phyloP scores from a whole-genome alignment of 35 echinoderm and acorn worm species.

The Ophiothrix spiculata region DNA sequence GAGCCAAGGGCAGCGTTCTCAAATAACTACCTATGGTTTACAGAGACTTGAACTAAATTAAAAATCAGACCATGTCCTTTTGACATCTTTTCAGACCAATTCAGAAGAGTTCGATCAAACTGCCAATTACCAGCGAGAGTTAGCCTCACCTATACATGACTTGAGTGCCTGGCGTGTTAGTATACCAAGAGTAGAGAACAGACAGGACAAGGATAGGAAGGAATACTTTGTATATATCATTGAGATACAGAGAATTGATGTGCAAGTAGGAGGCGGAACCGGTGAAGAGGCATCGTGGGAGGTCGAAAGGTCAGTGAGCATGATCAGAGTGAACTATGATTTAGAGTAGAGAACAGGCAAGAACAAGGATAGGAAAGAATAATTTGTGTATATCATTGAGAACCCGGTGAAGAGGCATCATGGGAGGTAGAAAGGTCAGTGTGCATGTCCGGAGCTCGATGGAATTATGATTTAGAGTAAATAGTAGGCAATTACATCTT shows the following conservation, averaged over 20 bases:
- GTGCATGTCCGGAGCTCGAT: no score
- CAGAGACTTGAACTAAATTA: no score
- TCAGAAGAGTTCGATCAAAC: conserved; percentile 38
- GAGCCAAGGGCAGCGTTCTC: no score
- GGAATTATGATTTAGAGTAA: no score
- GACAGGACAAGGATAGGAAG: conserved; percentile 57
- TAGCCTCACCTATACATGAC: conserved; percentile 78
- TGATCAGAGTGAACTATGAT: no score
- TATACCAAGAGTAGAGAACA: conserved; percentile 60
- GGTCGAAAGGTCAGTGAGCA: conserved; percentile 83
- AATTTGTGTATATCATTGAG: conserved; percentile 73
- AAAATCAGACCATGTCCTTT: no score
- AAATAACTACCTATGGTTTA: no score
- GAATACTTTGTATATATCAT: conserved; percentile 79
- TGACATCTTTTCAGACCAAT: conserved; percentile 75
- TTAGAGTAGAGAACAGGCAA: conserved; percentile 37
- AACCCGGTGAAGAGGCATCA: conserved; percentile 48
- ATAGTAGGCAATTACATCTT: conserved; percentile 48
- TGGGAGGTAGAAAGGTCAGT: conserved; percentile 91
- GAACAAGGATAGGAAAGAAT: conserved; percentile 61
- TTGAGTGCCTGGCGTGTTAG: conserved; percentile 85
- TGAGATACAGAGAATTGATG: conserved; percentile 75
- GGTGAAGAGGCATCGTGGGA: conserved; percentile 74
- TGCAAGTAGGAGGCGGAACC: conserved; percentile 33
- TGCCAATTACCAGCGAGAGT: conserved; percentile 42